Base-by-base conservation (phyloP, 2,797 vertebrate species). In the Acanthurus lineatus region DNA sequence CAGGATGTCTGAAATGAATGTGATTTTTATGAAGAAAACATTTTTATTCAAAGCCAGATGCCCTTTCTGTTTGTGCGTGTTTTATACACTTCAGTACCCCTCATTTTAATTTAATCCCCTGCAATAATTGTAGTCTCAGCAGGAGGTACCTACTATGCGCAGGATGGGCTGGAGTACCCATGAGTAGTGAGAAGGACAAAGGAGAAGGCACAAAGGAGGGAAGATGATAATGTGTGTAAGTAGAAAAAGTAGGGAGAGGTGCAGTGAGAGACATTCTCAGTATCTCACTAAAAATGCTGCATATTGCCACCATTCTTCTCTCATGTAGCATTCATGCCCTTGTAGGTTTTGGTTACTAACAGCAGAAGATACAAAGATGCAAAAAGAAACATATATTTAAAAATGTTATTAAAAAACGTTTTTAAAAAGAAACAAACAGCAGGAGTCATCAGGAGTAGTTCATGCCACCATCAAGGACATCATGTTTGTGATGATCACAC, bases 111-210 rank as follows among this genome's bases (percentile, higher is more conserved):
- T 53, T 51, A 68, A 70, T 70, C 58, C 60, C 35, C 62, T 64
- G 20, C 54, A 72, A 71, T 48, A 74, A 65, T 25, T 77, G 69
- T 42, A 49, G 22, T 40, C 48, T 72, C 77, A 83, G 77, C 70
- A 75, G 74, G 71, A 69, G 70, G 66, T 59, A 35, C 22, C 51
- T 68, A 69, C 28, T 28, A 16, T 70, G 73, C 61, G 66, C 40
- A 16, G 9, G 56, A 19, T 0, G 10, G 8, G 3, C 28, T 3
- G 45, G 25, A 35, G 20, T 6, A 10, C 19, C 32, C 1, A 56
- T 14, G 53, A 51, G 12, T 25, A 48, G 22, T 64, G 67, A 20
- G 53, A 35, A 4, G 48, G 25, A 12, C 14, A 44, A 11, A 12
- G 28, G 59, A 60, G 10, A 28, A 63, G 5, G 38, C 20, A 44